phyloP scores from a whole-genome alignment of 1,140 invertebrate genomes.

The Papilio dardanus region DNA sequence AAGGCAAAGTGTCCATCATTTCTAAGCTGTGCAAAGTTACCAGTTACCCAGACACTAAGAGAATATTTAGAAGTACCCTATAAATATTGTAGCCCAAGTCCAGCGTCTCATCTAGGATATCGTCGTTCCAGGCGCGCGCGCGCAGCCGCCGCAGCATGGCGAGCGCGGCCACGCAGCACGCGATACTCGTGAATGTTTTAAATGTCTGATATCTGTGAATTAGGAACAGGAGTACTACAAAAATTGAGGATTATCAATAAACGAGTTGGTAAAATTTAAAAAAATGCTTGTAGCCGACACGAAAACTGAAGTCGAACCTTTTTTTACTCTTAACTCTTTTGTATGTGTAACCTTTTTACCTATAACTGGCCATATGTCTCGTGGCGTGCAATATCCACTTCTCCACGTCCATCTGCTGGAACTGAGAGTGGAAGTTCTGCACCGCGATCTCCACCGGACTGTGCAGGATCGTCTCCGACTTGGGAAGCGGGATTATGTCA shows the following conservation, averaged over 20 bases:
- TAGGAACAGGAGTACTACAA: background rate
- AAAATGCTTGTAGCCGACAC: too few species aligned
- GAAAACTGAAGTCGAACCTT: background rate
- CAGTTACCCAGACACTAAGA: background rate
- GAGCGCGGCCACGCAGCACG: conserved; percentile 65
- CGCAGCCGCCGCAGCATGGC: conserved; percentile 61
- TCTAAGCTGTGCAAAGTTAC: background rate
- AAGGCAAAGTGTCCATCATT: background rate
- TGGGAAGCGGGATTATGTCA: conserved; percentile 64
- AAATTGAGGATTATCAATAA: background rate
- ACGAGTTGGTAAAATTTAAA: too few species aligned
- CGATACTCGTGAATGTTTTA: conserved; percentile 60
- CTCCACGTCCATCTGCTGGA: conserved; percentile 59
- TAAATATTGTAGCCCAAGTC: conserved; percentile 70
- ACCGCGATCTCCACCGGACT: conserved; percentile 68
- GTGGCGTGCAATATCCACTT: conserved; percentile 69
- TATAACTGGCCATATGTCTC: conserved; percentile 67
- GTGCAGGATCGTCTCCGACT: conserved; percentile 64
- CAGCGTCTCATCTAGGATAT: conserved; percentile 67
- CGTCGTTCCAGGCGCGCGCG: conserved; percentile 74
- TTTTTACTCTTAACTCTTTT: background rate
- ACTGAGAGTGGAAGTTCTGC: conserved; percentile 70
- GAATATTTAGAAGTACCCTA: conserved; percentile 49
- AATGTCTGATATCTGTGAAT: conserved; percentile 64
- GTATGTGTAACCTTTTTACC: too few species aligned